A percentile compares a stretch with the other conserved stretches of the same genome.
These are phyloP conservation scores for Octomys mimax DNA, from an alignment of 2,797 vertebrate genomes.

Conservation along the genomic window DNA sequence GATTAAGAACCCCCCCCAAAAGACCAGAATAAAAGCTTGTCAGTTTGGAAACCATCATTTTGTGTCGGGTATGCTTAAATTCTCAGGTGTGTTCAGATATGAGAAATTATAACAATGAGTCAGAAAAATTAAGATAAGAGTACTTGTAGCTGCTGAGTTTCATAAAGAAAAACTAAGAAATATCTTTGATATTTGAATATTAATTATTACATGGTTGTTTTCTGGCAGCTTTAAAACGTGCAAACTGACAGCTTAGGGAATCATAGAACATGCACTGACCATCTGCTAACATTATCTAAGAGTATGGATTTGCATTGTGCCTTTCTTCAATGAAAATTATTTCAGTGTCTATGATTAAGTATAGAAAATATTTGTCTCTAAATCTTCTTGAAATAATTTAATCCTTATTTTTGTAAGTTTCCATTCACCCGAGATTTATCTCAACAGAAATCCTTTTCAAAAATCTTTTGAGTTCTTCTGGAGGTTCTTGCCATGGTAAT, in stretches of 20 bases:
- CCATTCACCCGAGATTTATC: background rate
- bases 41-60: slow-evolving; percentile 50
- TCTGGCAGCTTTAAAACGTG: slow-evolving; percentile 58
- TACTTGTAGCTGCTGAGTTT: slow-evolving; percentile 8
- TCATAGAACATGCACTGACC: slow-evolving; percentile 65
- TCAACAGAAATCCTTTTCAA: background rate
- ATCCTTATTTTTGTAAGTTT: background rate
- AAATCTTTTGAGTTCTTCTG: background rate
- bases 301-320: slow-evolving; percentile 31
- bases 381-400: background rate
- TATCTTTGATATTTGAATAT: slow-evolving; percentile 63
- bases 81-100: slow-evolving; percentile 48
- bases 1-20: slow-evolving; percentile 7
- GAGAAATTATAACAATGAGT: background rate
- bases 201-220: slow-evolving; percentile 67
- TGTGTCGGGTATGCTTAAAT: slow-evolving; percentile 49
- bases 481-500: background rate
- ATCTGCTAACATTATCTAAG: slow-evolving; percentile 67
- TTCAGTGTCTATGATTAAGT: background rate
- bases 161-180: slow-evolving; percentile 65
- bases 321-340: slow-evolving; percentile 59
- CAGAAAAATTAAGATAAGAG: slow-evolving; percentile 39
- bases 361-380: slow-evolving; percentile 26
- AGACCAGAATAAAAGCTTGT: slow-evolving; percentile 61
- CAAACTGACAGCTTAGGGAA: slow-evolving; percentile 47